Evolutionary conservation across 2,797 vertebrate species (phyloP).

Genomic region (Melanotaenia parkinsoni): DNA sequence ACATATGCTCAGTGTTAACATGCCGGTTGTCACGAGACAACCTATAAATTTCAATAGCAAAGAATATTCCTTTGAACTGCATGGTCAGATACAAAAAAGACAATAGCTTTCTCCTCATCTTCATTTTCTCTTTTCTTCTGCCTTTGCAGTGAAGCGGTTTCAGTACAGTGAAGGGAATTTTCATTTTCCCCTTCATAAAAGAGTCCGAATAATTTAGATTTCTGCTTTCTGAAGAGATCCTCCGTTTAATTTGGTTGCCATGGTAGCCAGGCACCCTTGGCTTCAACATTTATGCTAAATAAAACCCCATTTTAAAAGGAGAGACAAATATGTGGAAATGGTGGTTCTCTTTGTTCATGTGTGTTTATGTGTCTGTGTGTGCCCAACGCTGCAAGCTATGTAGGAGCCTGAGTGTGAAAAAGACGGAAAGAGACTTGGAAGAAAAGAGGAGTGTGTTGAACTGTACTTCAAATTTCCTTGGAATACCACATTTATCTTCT

Average conservation of each 20-base stretch:
- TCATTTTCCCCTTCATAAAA: constrained; percentile 82
- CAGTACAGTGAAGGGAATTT: constrained; percentile 75
- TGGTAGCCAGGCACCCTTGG: constrained; percentile 88
- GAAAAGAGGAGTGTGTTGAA: constrained; percentile 67
- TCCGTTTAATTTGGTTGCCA: constrained; percentile 90
- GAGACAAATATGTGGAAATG: constrained; percentile 86
- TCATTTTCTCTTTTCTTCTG: constrained; percentile 51
- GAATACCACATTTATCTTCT: constrained; percentile 61
- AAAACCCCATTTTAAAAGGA: constrained; percentile 87
- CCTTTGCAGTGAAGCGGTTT: constrained; percentile 67
- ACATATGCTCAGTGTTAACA: constrained; percentile 63
- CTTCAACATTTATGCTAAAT: constrained; percentile 90
- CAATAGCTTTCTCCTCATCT: constrained; percentile 59
- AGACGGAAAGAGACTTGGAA: constrained; percentile 67
- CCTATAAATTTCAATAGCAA: constrained; percentile 65
- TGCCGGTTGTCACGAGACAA: constrained; percentile 62
- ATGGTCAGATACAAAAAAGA: constrained; percentile 63
- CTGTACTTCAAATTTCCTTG: constrained; percentile 64
- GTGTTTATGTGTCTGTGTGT: constrained; percentile 49
- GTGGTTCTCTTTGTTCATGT: constrained; percentile 77
- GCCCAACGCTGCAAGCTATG: constrained; percentile 58
- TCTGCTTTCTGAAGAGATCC: constrained; percentile 87
- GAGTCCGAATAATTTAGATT: constrained; percentile 87
- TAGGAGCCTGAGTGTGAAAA: constrained; percentile 66
- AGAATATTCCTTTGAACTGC: constrained; percentile 63